Evolutionary conservation across 2,113 vertebrate genomes (phyloP), one percentile per base, ranked within the genome.

Genomic region (Narcine bancroftii): DNA sequence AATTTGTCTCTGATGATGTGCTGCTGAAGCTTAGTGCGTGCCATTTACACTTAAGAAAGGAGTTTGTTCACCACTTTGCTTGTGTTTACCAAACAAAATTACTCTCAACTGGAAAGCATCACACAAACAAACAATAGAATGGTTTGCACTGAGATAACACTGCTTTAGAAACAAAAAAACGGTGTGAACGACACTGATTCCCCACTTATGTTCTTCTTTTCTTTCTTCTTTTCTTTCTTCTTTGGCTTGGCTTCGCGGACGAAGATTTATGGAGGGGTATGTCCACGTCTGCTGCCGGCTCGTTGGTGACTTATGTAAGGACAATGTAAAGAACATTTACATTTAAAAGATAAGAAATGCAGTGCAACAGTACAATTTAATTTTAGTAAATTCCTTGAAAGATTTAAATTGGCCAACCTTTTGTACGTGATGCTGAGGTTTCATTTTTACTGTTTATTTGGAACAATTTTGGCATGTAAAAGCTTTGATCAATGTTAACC

Each of bases 81-180:
- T 76, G 75, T 53, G 29, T n/a, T 83, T 83, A 53, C 79, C 47
- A n/a, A 83, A 83, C 79, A 33, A 83, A 33, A 33, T 83, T 53
- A 3, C 45, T 29, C 26, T 83, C 45, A 29, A 53, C 79, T 83
- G 79, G 11, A 83, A 83, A 83, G 29, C 29, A 83, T 83, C 11
- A 53, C 29, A 15, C 26, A 17, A 83, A 83, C 11, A 53, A 53
- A 33, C 79, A 53, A 6, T 26, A 33, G 11, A 15, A n/a, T 33
- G 11, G 7, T 47, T 29, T 83, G 47, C 11, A 53, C 33, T 53
- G 47, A 83, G 19, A 77, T 77, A 47, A 77, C 6, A 50, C 29
- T 83, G 29, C 50, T 83, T 53, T 60, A 60, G 56, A 60, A 60
- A 60, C 56, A 50, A 6, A 45, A 73, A 81, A 81, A 7, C 3